Percentiles rank a stretch among this genome's conserved stretches.
phyloP scores from a whole-genome alignment of 1,140 invertebrate genomes.

The Cyclargus thomasi region DNA sequence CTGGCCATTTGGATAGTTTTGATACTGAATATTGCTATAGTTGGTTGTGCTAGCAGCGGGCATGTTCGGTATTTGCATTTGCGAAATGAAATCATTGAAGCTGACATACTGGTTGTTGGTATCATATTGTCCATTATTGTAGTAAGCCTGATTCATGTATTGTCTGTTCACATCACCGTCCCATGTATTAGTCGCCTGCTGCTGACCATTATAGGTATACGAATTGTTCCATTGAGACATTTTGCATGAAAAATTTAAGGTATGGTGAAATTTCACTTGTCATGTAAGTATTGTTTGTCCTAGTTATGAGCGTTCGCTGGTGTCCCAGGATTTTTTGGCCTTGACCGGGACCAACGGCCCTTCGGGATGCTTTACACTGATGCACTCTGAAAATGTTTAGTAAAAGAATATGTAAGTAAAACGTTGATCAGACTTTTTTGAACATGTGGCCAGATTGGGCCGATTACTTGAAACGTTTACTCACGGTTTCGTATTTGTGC shows the following conservation, averaged over 20 bases:
- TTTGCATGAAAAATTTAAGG: conserved; percentile 29
- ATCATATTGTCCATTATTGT: conserved; percentile 51
- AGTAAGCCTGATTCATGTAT: conserved; percentile 52
- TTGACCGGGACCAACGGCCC: neutral
- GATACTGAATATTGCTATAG: conserved; percentile 51
- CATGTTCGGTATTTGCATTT: conserved; percentile 50
- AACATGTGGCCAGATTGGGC: conserved; percentile 5
- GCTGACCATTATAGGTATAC: conserved; percentile 56
- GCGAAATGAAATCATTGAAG: conserved; percentile 64
- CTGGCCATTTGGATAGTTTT: conserved; percentile 45
- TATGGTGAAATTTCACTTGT: conserved; percentile 47
- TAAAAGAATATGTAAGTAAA: neutral
- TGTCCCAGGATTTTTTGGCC: neutral
- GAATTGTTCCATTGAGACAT: conserved; percentile 69
- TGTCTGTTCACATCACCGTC: conserved; percentile 52
- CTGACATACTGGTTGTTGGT: conserved; percentile 56
- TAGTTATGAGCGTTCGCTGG: neutral
- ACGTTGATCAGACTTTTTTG: neutral
- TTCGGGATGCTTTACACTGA: neutral
- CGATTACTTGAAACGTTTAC: neutral
- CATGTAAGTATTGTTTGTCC: neutral
- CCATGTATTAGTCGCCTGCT: conserved; percentile 49
- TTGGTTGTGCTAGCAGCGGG: conserved; percentile 32
- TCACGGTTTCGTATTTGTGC: neutral
- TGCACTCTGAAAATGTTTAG: conserved; percentile 5